Percentiles rank a stretch among this genome's conserved stretches.
phyloP scores from a whole-genome alignment of 1,140 invertebrate genomes.

The Aphelenchoides avenae region DNA sequence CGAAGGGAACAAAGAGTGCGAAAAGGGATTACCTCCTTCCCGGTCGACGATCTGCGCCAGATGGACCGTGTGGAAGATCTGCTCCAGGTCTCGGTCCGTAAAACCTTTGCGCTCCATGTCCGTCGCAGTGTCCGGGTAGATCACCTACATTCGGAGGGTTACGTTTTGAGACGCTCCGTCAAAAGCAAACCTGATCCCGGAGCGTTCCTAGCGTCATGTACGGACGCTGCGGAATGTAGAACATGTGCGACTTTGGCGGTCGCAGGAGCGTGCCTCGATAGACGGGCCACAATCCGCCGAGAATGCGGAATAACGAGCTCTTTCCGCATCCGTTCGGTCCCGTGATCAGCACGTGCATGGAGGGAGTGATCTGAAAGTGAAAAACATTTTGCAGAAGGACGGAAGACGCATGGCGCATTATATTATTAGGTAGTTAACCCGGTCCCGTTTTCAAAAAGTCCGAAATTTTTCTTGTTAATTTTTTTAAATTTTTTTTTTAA shows the following conservation, averaged over 20 bases:
- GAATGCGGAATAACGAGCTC: conserved; percentile 86
- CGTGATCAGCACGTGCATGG: conserved; percentile 73
- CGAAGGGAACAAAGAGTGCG: no score
- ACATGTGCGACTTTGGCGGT: conserved; percentile 76
- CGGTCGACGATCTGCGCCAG: conserved; percentile 78
- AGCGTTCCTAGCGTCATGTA: conserved; percentile 91
- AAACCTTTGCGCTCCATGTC: conserved; percentile 71
- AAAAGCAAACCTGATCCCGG: conserved; percentile 69
- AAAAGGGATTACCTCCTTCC: conserved; percentile 72
- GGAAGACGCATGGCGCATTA: no score
- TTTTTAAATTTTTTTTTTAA: no score
- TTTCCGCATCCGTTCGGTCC: conserved; percentile 98
- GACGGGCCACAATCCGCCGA: conserved; percentile 90
- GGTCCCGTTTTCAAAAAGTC: no score
- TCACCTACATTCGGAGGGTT: conserved; percentile 76
- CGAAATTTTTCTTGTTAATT: no score
- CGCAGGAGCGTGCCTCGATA: conserved; percentile 79
- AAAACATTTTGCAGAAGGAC: no score
- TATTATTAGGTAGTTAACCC: no score
- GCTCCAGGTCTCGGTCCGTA: conserved; percentile 70
- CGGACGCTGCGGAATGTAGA: conserved; percentile 93
- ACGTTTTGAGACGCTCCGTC: background rate
- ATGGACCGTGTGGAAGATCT: conserved; percentile 71
- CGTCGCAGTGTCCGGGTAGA: conserved; percentile 79
- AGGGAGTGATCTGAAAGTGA: conserved; percentile 13